Base-by-base conservation (phyloP, 2,797 vertebrate genomes). In the Labeo calbasu region DNA sequence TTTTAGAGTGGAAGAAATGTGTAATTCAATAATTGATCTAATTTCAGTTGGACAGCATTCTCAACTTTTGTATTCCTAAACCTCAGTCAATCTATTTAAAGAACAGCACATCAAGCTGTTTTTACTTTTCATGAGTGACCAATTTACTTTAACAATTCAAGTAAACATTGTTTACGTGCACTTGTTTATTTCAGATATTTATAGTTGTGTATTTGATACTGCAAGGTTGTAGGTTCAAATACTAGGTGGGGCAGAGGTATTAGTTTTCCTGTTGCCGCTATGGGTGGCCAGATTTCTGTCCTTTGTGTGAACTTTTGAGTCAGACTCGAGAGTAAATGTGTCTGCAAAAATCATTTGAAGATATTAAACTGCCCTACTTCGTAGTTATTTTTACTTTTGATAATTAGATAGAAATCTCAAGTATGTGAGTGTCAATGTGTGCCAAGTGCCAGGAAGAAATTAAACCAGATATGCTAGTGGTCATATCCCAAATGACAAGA, bases 241-340 rank as follows among this genome's bases (percentile, higher is more conserved):
- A 46, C 36, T 28, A 59, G 66, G 66, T 48, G 66, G 51, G 14
- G n/a, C 51, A 21, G 11, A 70, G 28, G 66, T 81, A 70, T 70
- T 70, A 28, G 66, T 23, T 81, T 70, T 46, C 79, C 21, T 21
- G n/a, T 61, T 71, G 40, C 51, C 1, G 3, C 51, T 28, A 9
- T n/a, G 23, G 68, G 53, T 50, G 68, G 79, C 55, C 79, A 72
- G 32, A 61, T 72, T 32, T 28, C 40, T 72, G 79, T 11, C 53
- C 79, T 81, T 81, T 50, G 19, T 48, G 12, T 81, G 68, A 72
- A 72, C 69, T 19, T 55, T 61, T 81, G 55, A 72, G 69, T 72
- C 53, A 72, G 23, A 72, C 19, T 32, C 10, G 9, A 55, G 40
- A 81, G 28, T 32, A 14, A 17, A 13, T 55, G 32, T 7, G 10